A percentile compares a stretch with the other conserved stretches of the same genome.
phyloP scores from a whole-genome alignment of 2,113 vertebrate genomes.

The Aspidoscelis tigris region DNA sequence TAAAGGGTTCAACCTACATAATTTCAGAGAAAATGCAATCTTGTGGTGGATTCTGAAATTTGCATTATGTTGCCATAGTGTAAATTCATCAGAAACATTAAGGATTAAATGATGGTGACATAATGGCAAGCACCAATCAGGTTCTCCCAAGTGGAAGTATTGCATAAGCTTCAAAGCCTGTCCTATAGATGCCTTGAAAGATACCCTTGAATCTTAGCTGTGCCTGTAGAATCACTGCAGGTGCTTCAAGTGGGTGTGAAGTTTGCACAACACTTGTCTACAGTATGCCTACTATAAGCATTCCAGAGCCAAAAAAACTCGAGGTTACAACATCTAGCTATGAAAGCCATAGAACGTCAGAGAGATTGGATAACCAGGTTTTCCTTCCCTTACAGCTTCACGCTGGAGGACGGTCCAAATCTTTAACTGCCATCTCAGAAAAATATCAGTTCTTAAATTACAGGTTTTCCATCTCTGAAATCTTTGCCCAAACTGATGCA shows the following conservation, averaged over 20 bases:
- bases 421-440: background rate
- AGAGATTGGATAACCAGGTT: background rate
- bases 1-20: background rate
- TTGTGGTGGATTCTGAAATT: background rate
- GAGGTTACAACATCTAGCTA: slow-evolving; percentile 2
- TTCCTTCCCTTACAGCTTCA: background rate
- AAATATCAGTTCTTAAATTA: background rate
- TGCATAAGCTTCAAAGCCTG: background rate
- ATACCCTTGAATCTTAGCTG: background rate
- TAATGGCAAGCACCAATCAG: background rate
- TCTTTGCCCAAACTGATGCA: background rate
- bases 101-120: slow-evolving; percentile 8
- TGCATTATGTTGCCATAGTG: background rate
- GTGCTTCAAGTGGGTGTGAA: background rate
- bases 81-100: background rate
- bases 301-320: background rate
- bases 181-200: background rate
- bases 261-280: slow-evolving; percentile 10
- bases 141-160: background rate
- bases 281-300: background rate
- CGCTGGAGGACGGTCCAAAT: background rate
- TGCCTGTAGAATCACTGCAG: slow-evolving; percentile 16
- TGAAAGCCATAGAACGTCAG: background rate
- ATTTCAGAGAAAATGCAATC: background rate
- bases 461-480: background rate